These are phyloP conservation scores for Dasysyrphus albostriatus DNA, from an alignment of 2,888 invertebrate genomes.

Conservation along the genomic window DNA sequence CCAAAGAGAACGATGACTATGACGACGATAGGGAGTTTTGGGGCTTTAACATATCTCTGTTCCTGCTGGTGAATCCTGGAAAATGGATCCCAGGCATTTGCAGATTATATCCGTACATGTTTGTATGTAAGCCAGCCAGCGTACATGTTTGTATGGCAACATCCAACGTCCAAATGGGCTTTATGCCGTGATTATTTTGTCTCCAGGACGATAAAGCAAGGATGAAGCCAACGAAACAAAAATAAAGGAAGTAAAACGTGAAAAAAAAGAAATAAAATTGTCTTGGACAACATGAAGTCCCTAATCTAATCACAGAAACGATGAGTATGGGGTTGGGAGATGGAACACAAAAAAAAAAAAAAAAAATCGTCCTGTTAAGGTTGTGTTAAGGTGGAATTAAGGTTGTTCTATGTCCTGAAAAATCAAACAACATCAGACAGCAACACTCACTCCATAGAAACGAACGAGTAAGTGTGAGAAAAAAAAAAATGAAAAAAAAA, in stretches of 20 bases:
- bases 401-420: constrained; percentile 36
- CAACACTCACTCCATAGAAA: constrained; percentile 13
- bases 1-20: background rate
- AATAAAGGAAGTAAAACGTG: background rate
- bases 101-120: constrained; percentile 39
- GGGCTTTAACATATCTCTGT: background rate
- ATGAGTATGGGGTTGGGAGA: constrained; percentile 45
- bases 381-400: constrained; percentile 53
- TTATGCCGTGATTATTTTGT: constrained; percentile 69
- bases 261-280: constrained; percentile 54
- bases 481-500: constrained; percentile 12
- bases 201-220: constrained; percentile 51
- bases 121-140: constrained; percentile 19
- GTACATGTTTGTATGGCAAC: constrained; percentile 25
- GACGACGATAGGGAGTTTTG: background rate
- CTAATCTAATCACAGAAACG: constrained; percentile 72
- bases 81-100: constrained; percentile 43
- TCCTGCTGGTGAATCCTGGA: constrained; percentile 1
- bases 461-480: background rate
- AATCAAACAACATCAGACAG: constrained; percentile 41
- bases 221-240: constrained; percentile 18
- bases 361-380: constrained; percentile 45
- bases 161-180: constrained; percentile 61
- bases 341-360: constrained; percentile 26
- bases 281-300: constrained; percentile 71